Evolutionary conservation across 1,140 invertebrate species (phyloP).

Genomic region (Helicoverpa armigera): DNA sequence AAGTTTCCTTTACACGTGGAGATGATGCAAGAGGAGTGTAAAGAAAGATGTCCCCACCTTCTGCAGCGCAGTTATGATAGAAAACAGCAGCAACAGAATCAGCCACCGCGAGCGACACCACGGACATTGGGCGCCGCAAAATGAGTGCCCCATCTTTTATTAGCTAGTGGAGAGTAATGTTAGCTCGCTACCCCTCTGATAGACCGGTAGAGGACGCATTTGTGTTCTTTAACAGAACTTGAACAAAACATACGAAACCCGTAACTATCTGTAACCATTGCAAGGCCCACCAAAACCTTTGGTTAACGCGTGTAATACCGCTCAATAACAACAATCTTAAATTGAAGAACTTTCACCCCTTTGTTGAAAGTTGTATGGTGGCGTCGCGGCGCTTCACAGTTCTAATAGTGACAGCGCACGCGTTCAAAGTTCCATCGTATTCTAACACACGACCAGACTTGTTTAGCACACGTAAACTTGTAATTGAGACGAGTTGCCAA

Average conservation of each 20-base stretch:
- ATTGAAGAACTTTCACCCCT: slow-evolving; percentile 45
- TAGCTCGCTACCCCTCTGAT: too few species aligned
- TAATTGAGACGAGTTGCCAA: slow-evolving; percentile 51
- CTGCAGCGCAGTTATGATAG: too few species aligned
- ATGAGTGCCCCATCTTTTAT: too few species aligned
- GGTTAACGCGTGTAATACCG: slow-evolving; percentile 6
- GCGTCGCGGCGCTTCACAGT: slow-evolving; percentile 10
- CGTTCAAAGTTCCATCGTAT: slow-evolving; percentile 47
- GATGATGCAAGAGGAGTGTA: too few species aligned
- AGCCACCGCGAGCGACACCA: too few species aligned
- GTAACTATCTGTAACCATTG: neutral
- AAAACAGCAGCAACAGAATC: too few species aligned
- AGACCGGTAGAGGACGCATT: too few species aligned
- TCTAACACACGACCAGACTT: slow-evolving; percentile 48
- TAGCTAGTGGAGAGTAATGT: too few species aligned
- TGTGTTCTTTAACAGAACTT: too few species aligned
- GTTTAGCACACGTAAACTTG: slow-evolving; percentile 52
- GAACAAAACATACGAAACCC: neutral
- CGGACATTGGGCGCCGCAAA: too few species aligned
- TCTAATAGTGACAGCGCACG: slow-evolving; percentile 39
- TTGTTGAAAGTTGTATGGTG: slow-evolving; percentile 43
- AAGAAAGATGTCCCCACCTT: too few species aligned
- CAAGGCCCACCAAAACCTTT: neutral
- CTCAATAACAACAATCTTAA: slow-evolving; percentile 45
- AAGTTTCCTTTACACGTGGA: neutral